phyloP scores from a whole-genome alignment of 2,797 vertebrate species.

The Chloroceryle inda region DNA sequence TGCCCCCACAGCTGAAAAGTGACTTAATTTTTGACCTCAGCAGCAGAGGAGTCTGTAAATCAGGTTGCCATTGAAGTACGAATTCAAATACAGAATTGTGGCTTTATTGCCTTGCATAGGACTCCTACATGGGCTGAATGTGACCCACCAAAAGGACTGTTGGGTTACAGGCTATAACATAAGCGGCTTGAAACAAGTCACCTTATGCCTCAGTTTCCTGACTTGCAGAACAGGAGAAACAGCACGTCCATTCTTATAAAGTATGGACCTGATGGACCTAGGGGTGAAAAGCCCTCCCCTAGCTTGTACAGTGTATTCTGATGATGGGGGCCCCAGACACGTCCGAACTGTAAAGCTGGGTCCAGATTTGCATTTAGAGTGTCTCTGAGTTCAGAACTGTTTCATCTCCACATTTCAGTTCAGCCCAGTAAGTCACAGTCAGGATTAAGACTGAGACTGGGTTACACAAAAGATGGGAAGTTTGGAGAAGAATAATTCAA shows the following conservation, averaged over 20 bases:
- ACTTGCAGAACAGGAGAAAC: not conserved
- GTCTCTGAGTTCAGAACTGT: not conserved
- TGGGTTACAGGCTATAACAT: accelerated
- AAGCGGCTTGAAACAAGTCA: not conserved
- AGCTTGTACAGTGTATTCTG: not conserved
- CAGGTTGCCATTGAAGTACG: not conserved
- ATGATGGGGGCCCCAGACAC: not conserved
- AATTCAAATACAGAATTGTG: not conserved
- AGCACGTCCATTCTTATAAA: not conserved
- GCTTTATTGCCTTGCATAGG: not conserved
- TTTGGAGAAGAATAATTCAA: not conserved
- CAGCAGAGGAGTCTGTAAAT: constrained; percentile 17
- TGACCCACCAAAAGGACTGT: not conserved
- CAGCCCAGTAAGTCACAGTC: not conserved
- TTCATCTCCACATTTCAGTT: not conserved
- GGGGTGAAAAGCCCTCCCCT: accelerated
- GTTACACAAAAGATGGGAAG: not conserved
- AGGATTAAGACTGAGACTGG: not conserved
- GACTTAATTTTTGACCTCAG: constrained; percentile 61
- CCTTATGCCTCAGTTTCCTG: not conserved
- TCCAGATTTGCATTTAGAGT: not conserved
- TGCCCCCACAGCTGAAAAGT: not conserved
- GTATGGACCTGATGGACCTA: not conserved
- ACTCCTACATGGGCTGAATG: not conserved
- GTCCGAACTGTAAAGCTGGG: not conserved